These are phyloP conservation scores for Brachyptera risi DNA, from an alignment of 2,888 invertebrate species.

Conservation along the genomic window DNA sequence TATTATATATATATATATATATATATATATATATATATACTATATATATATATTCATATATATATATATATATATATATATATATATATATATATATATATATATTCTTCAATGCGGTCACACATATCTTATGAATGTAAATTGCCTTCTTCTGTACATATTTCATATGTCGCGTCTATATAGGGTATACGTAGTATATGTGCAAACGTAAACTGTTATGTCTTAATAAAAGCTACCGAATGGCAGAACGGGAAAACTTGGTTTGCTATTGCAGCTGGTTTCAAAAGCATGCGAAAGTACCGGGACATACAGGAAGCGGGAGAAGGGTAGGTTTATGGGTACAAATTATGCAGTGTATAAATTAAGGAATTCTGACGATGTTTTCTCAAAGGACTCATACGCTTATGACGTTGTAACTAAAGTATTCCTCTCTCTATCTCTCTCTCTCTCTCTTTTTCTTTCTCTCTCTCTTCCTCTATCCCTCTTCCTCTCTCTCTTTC, in stretches of 20 bases:
- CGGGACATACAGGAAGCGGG: not conserved
- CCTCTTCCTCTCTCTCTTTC: too few species aligned
- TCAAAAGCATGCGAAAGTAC: conserved; percentile 4
- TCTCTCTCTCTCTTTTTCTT: too few species aligned
- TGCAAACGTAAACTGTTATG: conserved; percentile 20
- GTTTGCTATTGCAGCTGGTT: conserved; percentile 19
- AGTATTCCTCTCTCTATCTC: too few species aligned
- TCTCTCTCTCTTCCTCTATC: too few species aligned
- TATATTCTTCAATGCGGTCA: too few species aligned
- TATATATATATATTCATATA: too few species aligned
- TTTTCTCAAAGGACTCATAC: conserved; percentile 2
- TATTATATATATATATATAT: too few species aligned
- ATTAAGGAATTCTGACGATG: conserved; percentile 16
- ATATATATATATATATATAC: too few species aligned
- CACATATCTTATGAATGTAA: conserved; percentile 18
- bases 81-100: too few species aligned
- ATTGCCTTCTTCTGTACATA: conserved; percentile 15
- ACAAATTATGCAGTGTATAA: conserved; percentile 26
- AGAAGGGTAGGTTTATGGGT: conserved; percentile 18
- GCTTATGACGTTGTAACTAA: too few species aligned
- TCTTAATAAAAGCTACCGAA: conserved; percentile 17
- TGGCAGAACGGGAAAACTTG: conserved; percentile 17
- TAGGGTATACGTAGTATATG: not conserved
- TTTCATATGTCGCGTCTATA: conserved; percentile 12
- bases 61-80: too few species aligned